These are phyloP conservation scores for Pogonocichla stellata DNA, from an alignment of 2,113 vertebrate genomes.

Conservation along the genomic window DNA sequence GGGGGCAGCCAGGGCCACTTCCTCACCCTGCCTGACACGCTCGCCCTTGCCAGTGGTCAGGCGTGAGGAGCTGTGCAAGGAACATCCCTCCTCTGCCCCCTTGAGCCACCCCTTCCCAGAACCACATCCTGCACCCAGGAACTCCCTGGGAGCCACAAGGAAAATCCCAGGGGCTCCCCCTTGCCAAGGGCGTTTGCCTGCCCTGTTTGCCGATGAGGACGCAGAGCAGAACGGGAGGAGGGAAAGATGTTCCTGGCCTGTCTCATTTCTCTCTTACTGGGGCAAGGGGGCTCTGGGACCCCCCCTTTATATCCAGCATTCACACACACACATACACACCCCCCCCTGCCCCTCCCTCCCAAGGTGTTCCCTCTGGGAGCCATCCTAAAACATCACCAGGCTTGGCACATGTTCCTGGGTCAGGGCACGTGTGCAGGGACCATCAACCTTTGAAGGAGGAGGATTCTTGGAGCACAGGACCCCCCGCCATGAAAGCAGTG, in stretches of 20 bases:
- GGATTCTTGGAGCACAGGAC: background rate
- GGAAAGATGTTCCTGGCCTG: background rate
- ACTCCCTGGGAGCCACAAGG: background rate
- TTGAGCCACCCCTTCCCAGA: background rate
- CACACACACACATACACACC: too few relatives aligned
- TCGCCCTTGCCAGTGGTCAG: background rate
- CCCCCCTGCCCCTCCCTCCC: too few relatives aligned
- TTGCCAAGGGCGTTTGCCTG: accelerated
- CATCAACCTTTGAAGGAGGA: background rate
- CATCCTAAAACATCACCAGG: background rate
- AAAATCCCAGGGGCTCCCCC: background rate
- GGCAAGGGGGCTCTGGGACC: accelerated
- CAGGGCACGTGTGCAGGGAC: background rate
- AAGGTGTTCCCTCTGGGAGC: background rate
- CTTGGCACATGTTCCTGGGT: background rate
- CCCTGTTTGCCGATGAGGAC: background rate
- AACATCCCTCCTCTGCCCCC: background rate
- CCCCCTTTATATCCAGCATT: background rate
- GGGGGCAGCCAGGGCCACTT: constrained; percentile 49
- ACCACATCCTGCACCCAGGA: background rate
- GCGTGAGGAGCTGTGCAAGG: background rate
- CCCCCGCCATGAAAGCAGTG: background rate
- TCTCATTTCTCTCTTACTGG: background rate
- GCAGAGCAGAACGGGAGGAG: background rate
- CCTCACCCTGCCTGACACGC: constrained; percentile 11